Evolutionary conservation across 2,797 vertebrate species (phyloP).

Genomic region (Kryptopterus vitreolus): DNA sequence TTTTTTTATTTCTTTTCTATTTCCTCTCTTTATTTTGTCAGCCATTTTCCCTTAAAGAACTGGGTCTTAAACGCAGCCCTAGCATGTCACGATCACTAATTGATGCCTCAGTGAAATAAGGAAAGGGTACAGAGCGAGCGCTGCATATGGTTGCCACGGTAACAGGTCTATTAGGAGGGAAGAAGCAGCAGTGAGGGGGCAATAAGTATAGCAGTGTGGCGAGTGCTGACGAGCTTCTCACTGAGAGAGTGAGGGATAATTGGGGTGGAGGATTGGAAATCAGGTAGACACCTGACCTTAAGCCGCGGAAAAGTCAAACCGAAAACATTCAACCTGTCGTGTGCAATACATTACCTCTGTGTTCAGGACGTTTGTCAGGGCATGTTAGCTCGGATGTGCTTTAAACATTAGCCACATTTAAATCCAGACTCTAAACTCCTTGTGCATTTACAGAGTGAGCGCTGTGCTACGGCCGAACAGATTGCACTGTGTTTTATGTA

Average conservation of each 20-base stretch:
- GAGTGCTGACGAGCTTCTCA: slow-evolving; percentile 7
- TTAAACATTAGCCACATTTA: no score
- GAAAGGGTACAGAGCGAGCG: slow-evolving; percentile 33
- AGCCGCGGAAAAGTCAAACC: not conserved
- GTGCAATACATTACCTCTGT: not conserved
- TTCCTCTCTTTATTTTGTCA: not conserved
- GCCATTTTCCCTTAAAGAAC: not conserved
- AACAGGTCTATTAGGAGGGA: slow-evolving; percentile 47
- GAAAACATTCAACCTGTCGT: not conserved
- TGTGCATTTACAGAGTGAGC: no score
- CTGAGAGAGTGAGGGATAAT: slow-evolving; percentile 19
- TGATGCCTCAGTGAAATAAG: slow-evolving; percentile 43
- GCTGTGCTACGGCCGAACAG: no score
- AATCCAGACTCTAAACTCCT: no score
- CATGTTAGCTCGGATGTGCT: no score
- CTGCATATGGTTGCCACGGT: slow-evolving; percentile 49
- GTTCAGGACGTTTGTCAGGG: not conserved
- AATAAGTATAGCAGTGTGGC: slow-evolving; percentile 29
- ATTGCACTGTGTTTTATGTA: no score
- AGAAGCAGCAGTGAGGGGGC: slow-evolving; percentile 36
- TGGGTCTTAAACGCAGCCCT: slow-evolving; percentile 6
- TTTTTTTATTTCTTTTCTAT: not conserved
- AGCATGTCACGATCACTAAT: slow-evolving; percentile 32
- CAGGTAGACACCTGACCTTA: not conserved
- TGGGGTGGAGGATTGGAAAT: slow-evolving; percentile 26